phyloP scores from a whole-genome alignment of 2,113 vertebrate genomes.

The Montifringilla adamsi region DNA sequence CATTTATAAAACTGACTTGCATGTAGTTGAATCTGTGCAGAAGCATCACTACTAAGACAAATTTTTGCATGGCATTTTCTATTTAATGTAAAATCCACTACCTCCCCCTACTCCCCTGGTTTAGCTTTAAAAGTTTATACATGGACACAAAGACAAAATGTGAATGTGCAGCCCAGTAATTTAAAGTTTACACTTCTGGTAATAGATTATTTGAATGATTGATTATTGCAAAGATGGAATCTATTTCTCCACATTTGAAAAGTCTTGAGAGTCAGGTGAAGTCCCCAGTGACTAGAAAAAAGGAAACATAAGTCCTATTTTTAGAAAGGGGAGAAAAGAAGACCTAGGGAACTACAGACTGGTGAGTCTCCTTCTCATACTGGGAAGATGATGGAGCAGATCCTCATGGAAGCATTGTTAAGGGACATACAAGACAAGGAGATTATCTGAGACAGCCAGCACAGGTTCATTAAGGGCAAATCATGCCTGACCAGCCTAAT shows the following conservation, averaged over 20 bases:
- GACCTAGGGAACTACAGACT: background rate
- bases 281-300: background rate
- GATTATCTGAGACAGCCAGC: background rate
- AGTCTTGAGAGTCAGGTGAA: background rate
- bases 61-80: background rate
- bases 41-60: background rate
- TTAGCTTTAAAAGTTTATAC: background rate
- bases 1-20: background rate
- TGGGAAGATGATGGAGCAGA: background rate
- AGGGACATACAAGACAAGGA: background rate
- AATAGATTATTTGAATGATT: background rate
- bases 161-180: background rate
- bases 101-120: rapidly evolving
- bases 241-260: background rate
- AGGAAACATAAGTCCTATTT: background rate
- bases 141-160: background rate
- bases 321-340: background rate
- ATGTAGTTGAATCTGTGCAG: background rate
- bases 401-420: background rate
- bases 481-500: background rate
- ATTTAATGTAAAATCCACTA: background rate
- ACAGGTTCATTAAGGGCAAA: background rate
- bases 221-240: background rate
- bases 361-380: background rate
- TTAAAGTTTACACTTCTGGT: background rate